These are phyloP conservation scores for Ophion ventricosus DNA, from an alignment of 2,888 invertebrate species.

Conservation along the genomic window DNA sequence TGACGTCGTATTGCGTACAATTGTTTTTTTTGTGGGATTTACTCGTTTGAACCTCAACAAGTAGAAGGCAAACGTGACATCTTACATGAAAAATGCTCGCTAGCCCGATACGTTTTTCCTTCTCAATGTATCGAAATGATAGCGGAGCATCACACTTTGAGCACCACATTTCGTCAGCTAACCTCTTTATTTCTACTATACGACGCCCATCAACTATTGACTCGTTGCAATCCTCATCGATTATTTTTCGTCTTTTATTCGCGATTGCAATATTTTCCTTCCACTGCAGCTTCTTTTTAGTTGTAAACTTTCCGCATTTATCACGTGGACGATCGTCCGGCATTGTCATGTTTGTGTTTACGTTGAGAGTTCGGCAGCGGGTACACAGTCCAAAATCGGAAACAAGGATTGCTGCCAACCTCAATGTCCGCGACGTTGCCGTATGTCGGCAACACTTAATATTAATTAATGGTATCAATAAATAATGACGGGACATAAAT, in stretches of 20 bases:
- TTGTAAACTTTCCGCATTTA: slow-evolving; percentile 20
- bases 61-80: slow-evolving; percentile 18
- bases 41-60: slow-evolving; percentile 4
- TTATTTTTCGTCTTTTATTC: slow-evolving; percentile 29
- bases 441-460: too few relatives aligned
- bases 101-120: slow-evolving; percentile 12
- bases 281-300: slow-evolving; percentile 9
- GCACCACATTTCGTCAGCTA: slow-evolving; percentile 46
- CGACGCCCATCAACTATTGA: slow-evolving; percentile 11
- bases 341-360: too few relatives aligned
- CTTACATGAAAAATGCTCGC: slow-evolving; percentile 16
- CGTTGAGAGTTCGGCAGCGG: too few relatives aligned
- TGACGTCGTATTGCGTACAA: slow-evolving; percentile 6
- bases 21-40: not conserved
- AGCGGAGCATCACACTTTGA: slow-evolving; percentile 10
- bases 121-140: slow-evolving; percentile 33
- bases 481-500: too few relatives aligned
- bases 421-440: too few relatives aligned
- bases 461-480: too few relatives aligned
- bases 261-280: slow-evolving; percentile 36
- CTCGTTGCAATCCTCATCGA: not conserved
- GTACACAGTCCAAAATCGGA: too few relatives aligned
- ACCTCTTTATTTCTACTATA: not conserved
- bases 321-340: slow-evolving; percentile 5
- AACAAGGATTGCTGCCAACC: too few relatives aligned